Percentiles rank a stretch among this genome's conserved stretches.
phyloP scores from a whole-genome alignment of 2,797 vertebrate species.

The Heliangelus exortis region DNA sequence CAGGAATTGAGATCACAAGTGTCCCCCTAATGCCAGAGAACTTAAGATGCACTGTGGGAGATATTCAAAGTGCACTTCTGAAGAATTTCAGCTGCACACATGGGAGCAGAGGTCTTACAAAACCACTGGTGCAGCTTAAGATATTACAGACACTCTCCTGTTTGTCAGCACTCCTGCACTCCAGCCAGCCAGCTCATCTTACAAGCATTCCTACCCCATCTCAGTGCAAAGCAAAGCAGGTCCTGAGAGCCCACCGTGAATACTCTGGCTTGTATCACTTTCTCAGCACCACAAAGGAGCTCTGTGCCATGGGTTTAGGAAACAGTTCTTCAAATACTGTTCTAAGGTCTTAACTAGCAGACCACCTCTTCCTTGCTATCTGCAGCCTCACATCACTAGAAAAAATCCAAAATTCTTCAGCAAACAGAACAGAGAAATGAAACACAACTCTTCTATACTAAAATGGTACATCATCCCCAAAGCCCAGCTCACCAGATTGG shows the following conservation, averaged over 20 bases:
- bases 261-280: background rate
- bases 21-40: conserved; percentile 32
- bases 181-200: background rate
- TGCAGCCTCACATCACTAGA: background rate
- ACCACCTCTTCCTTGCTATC: background rate
- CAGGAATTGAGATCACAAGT: conserved; percentile 36
- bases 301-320: background rate
- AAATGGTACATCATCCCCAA: background rate
- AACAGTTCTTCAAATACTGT: background rate
- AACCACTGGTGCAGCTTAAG: background rate
- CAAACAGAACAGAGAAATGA: background rate
- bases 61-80: conserved; percentile 21
- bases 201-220: background rate
- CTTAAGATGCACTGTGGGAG: background rate
- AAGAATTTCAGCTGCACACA: background rate
- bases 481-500: background rate
- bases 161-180: background rate
- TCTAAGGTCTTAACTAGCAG: background rate
- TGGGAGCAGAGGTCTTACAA: background rate
- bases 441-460: background rate
- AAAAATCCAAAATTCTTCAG: background rate
- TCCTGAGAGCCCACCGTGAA: background rate
- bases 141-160: background rate
- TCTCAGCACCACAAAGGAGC: background rate
- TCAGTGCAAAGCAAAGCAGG: background rate